Conservation (phyloP, 2,888 invertebrate genomes). For the Azorinus chamasolen region DNA sequence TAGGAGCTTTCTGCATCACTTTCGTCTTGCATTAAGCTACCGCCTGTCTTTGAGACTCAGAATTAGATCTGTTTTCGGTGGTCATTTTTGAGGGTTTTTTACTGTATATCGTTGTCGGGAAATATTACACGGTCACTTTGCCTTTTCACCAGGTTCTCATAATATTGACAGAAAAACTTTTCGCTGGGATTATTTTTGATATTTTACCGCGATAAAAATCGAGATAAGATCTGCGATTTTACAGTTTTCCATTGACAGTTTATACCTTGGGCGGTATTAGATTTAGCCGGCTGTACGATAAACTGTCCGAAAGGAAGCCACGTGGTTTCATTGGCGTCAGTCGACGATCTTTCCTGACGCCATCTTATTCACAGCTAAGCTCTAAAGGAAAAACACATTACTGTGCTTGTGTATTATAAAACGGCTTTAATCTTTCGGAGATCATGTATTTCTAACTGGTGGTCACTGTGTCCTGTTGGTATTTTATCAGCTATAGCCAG, state of each 20-base stretch:
- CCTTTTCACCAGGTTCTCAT: slow-evolving; percentile 10
- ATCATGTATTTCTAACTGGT: too few relatives aligned
- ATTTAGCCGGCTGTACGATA: not conserved
- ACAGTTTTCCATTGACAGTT: slow-evolving; percentile 29
- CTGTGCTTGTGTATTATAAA: slow-evolving; percentile 1
- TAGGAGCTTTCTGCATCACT: too few relatives aligned
- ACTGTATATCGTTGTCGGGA: not conserved
- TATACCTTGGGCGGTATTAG: slow-evolving; percentile 37
- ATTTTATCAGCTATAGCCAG: too few relatives aligned
- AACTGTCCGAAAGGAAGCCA: too few relatives aligned
- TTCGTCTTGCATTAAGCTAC: too few relatives aligned
- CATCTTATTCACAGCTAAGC: not conserved
- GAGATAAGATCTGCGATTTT: slow-evolving; percentile 37
- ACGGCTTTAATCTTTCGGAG: not conserved
- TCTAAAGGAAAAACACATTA: not conserved
- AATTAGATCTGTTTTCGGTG: too few relatives aligned
- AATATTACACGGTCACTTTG: slow-evolving; percentile 19
- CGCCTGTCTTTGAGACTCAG: too few relatives aligned
- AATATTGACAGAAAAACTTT: slow-evolving; percentile 47
- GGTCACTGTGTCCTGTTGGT: too few relatives aligned
- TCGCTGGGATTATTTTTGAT: slow-evolving; percentile 40
- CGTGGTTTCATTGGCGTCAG: not conserved
- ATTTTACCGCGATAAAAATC: slow-evolving; percentile 29
- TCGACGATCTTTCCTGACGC: not conserved
- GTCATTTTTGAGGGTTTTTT: too few relatives aligned